Evolutionary conservation across 1,140 invertebrate species (phyloP).

Genomic region (Rhysida immarginata): DNA sequence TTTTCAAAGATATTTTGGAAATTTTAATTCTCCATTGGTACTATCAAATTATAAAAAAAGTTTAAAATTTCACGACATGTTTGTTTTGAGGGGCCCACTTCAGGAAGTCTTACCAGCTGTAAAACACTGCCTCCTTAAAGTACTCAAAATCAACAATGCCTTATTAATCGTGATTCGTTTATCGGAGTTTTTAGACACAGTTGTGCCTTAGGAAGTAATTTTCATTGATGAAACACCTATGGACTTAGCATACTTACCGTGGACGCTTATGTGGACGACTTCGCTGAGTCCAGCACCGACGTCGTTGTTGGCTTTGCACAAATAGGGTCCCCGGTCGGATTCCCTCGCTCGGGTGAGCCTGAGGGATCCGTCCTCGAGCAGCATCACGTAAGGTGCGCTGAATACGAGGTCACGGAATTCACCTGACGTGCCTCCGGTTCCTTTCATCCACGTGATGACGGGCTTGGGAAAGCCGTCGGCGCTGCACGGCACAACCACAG

Average conservation of each 20-base stretch:
- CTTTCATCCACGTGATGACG: slow-evolving; percentile 34
- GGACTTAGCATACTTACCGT: slow-evolving; percentile 41
- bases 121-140: no score
- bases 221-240: no score
- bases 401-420: slow-evolving; percentile 24
- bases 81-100: no score
- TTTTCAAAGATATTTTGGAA: no score
- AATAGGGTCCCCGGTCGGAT: slow-evolving; percentile 41
- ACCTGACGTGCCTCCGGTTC: slow-evolving; percentile 13
- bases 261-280: slow-evolving; percentile 45
- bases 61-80: no score
- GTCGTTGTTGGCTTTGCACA: slow-evolving; percentile 44
- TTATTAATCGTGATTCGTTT: no score
- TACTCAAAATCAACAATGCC: no score
- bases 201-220: no score
- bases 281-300: slow-evolving; percentile 46
- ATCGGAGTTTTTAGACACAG: no score
- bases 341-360: slow-evolving; percentile 37
- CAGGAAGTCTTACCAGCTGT: no score
- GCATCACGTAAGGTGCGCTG: slow-evolving; percentile 18
- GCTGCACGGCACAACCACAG: slow-evolving; percentile 33
- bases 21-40: no score
- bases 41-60: no score
- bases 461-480: slow-evolving; percentile 33
- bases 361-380: slow-evolving; percentile 38